Evolutionary conservation across 2,113 vertebrate species (phyloP), one percentile per base, ranked within the genome.

Genomic region (Pelusios castaneus): DNA sequence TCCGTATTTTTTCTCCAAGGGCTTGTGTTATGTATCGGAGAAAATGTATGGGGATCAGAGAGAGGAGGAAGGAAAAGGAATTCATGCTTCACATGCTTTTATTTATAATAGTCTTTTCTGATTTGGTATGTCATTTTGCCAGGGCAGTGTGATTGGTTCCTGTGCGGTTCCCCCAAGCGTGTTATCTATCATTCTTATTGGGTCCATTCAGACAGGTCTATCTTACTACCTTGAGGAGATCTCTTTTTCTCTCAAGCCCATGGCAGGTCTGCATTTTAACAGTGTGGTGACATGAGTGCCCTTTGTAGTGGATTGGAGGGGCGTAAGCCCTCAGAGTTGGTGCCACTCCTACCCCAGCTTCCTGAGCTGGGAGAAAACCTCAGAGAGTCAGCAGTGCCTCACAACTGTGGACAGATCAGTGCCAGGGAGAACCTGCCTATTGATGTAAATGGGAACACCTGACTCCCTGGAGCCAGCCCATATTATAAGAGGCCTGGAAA

Each of bases 171-270:
- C 43, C 86, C 6, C 13, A 41, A n/a, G 11, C 27, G 56, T 73
- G n/a, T 78, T n/a, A 1, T 19, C 80, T 95, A 38, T 10, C 5
- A 0, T 21, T 76, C 7, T 5, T 60, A 8, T 5, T 1, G n/a
- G 22, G 8, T 78, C 7, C 51, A 27, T 14, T 14, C 4, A 52
- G 70, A 22, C 0, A 0, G 13, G 24, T 38, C 34, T 0, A 0
- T 31, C 52, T 38, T n/a, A 81, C 21, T 55, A 41, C 22, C 24
- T 24, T 9, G 31, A 24, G 43, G 77, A 38, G 16, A 43, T 22
- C 51, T 52, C 78, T 82, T 5, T 7, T 75, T 82, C 79, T 52
- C 31, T n/a, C 34, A 81, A 90, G 19, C 51, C 79, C 13, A 1
- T 22, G 31, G 82, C 49, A 85, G 43, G 41, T 84, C 51, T 54